A percentile compares a stretch with the other conserved stretches of the same genome.
Evolutionary conservation across 1,140 invertebrate species (phyloP).

Genomic region (Pogonomyrmex californicus): DNA sequence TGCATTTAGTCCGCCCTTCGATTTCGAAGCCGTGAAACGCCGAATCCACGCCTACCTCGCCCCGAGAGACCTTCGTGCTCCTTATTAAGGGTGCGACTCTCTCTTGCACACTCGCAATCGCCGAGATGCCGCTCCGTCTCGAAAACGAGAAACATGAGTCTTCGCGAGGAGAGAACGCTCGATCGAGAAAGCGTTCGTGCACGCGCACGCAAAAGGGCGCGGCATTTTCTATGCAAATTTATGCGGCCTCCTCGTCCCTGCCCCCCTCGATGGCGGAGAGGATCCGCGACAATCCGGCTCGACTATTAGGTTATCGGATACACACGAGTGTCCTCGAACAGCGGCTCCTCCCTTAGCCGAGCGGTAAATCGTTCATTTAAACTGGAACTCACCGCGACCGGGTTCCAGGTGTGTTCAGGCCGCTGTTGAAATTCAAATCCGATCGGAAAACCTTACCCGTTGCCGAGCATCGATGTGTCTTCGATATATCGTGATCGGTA

Average conservation of each 20-base stretch:
- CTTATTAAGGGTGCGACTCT: constrained; percentile 69
- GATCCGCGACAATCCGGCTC: constrained; percentile 53
- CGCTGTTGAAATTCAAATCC: constrained; percentile 70
- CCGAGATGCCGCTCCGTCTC: constrained; percentile 12
- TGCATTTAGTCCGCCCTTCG: constrained; percentile 54
- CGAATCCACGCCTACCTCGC: constrained; percentile 72
- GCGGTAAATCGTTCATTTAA: constrained; percentile 56
- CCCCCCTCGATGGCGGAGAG: constrained; percentile 31
- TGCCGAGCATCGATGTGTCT: constrained; percentile 33
- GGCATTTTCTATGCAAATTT: constrained; percentile 75
- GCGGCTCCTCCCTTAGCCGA: neutral
- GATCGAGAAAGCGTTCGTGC: neutral
- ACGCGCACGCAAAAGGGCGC: constrained; percentile 59
- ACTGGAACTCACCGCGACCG: constrained; percentile 64
- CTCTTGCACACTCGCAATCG: constrained; percentile 17
- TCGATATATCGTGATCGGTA: constrained; percentile 34
- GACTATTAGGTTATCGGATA: constrained; percentile 80
- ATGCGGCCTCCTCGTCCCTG: constrained; percentile 58
- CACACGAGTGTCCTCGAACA: constrained; percentile 73
- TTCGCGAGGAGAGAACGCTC: neutral
- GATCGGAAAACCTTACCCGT: constrained; percentile 36
- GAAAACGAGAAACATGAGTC: constrained; percentile 64
- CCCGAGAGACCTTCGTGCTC: constrained; percentile 63
- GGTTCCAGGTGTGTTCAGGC: constrained; percentile 4
- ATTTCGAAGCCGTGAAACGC: constrained; percentile 69